These are phyloP conservation scores for Microplitis deprimator DNA, from an alignment of 2,888 invertebrate genomes.

Conservation along the genomic window DNA sequence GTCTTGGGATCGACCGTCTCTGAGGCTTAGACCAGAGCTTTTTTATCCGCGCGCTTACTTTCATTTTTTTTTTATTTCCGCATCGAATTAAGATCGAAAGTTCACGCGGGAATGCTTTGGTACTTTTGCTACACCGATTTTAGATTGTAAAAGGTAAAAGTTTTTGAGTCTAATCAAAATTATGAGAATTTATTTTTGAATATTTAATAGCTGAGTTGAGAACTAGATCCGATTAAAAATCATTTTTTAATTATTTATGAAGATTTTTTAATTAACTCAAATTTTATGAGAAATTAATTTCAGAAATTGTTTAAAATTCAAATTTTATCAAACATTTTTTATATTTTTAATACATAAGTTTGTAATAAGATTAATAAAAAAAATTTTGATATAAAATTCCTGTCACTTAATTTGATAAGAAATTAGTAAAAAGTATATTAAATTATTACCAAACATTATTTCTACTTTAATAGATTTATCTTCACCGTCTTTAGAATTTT, in stretches of 20 bases:
- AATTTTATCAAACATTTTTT: too few relatives aligned
- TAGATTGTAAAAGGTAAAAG: conserved; percentile 11
- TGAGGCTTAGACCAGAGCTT: background rate
- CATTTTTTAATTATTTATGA: background rate
- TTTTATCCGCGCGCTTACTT: conserved; percentile 34
- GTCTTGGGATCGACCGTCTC: background rate
- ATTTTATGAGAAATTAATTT: too few relatives aligned
- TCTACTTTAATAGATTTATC: conserved; percentile 57
- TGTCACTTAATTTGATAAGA: background rate
- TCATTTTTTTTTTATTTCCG: conserved; percentile 27
- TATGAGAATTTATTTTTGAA: too few relatives aligned
- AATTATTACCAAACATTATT: conserved; percentile 60
- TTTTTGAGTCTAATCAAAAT: conserved; percentile 22
- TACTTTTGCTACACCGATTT: background rate
- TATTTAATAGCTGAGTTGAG: too few relatives aligned
- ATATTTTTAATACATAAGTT: too few relatives aligned
- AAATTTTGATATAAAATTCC: background rate
- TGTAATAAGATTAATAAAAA: background rate
- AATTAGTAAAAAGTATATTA: background rate
- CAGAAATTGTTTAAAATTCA: too few relatives aligned
- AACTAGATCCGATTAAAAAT: too few relatives aligned
- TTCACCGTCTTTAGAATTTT: conserved; percentile 46
- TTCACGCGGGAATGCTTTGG: conserved; percentile 22
- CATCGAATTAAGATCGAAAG: conserved; percentile 20
- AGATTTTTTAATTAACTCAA: background rate